Evolutionary conservation across 2,888 invertebrate species (phyloP).

Genomic region (Lasioglossum morio): DNA sequence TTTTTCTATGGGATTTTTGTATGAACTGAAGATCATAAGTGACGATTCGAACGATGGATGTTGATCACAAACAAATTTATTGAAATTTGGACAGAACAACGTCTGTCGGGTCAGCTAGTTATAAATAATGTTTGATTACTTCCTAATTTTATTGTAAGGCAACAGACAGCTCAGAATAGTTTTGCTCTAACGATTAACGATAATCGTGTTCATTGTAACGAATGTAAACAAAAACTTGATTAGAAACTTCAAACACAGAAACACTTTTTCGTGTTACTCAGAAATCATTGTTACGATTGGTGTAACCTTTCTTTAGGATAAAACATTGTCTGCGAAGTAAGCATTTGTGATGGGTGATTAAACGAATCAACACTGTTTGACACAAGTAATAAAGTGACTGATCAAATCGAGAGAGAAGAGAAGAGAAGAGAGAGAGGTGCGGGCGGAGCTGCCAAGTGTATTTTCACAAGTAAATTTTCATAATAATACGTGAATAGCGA

Average conservation of each 20-base stretch:
- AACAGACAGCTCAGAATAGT: not conserved
- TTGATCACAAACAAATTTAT: no score
- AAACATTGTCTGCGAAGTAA: constrained; percentile 32
- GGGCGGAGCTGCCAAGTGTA: constrained; percentile 28
- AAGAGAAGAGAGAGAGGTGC: not conserved
- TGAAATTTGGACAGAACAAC: no score
- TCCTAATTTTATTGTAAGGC: not conserved
- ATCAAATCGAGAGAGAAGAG: constrained; percentile 15
- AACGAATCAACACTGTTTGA: constrained; percentile 53
- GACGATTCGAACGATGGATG: no score
- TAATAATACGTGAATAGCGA: constrained; percentile 7
- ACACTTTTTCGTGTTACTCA: not conserved
- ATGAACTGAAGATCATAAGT: no score
- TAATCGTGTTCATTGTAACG: not conserved
- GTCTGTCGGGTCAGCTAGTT: no score
- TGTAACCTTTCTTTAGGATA: not conserved
- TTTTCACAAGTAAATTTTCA: constrained; percentile 42
- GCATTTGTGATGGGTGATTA: constrained; percentile 36
- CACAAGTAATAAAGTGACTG: constrained; percentile 42
- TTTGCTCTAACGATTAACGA: not conserved
- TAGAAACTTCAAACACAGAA: not conserved
- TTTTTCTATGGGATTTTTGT: no score
- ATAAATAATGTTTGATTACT: not conserved
- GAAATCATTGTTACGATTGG: not conserved
- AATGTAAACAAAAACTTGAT: constrained; percentile 12